phyloP scores from a whole-genome alignment of 2,888 invertebrate species.

The Scrobipalpa atriplicella region DNA sequence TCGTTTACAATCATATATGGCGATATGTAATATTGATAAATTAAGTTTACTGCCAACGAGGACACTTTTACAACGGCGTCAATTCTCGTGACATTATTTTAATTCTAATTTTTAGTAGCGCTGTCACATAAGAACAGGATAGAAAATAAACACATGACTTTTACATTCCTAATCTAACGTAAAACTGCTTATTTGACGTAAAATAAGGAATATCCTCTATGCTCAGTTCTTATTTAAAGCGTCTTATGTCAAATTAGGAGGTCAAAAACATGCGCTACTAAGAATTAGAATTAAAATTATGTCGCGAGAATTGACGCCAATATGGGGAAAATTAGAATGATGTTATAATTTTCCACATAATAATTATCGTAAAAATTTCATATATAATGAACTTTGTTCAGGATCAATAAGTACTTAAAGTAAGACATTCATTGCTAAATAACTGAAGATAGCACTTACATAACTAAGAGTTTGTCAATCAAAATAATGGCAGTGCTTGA shows the following conservation, averaged over 20 bases:
- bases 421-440: slow-evolving; percentile 45
- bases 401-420: slow-evolving; percentile 26
- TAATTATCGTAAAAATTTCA: slow-evolving; percentile 27
- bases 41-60: slow-evolving; percentile 50
- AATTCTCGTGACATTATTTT: too few species aligned
- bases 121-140: too few species aligned
- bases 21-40: slow-evolving; percentile 27
- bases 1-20: slow-evolving; percentile 23
- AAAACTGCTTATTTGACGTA: too few species aligned
- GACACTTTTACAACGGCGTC: neutral
- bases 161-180: too few species aligned
- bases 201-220: too few species aligned
- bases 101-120: too few species aligned
- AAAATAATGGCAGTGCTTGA: slow-evolving; percentile 48
- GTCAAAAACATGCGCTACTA: too few species aligned
- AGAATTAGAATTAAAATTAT: too few species aligned
- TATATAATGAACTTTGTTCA: slow-evolving; percentile 21
- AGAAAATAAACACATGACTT: too few species aligned
- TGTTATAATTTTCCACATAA: neutral
- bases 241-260: too few species aligned
- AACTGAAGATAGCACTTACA: slow-evolving; percentile 33
- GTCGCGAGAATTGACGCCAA: too few species aligned
- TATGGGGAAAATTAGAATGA: slow-evolving; percentile 27
- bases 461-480: neutral
- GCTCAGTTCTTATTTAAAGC: too few species aligned